These are phyloP conservation scores for Oncorhynchus kisutch DNA, from an alignment of 2,113 vertebrate species.

Conservation along the genomic window DNA sequence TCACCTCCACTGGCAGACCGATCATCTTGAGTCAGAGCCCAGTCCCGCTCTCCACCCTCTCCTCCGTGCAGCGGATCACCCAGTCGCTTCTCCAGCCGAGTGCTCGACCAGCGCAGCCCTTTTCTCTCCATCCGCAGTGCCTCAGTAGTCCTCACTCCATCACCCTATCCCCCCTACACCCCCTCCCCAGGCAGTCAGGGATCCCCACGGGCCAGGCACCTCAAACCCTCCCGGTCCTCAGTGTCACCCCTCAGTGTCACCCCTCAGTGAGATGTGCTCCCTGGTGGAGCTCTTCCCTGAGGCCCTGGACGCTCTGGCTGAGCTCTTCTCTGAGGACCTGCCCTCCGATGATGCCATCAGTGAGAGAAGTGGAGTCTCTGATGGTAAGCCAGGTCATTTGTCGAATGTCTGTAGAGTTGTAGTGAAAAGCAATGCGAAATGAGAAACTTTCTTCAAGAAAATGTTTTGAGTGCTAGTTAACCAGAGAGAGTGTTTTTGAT, in stretches of 20 bases:
- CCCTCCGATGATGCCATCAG: slow-evolving; percentile 48
- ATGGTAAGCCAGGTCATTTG: slow-evolving; percentile 53
- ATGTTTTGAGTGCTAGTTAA: no score
- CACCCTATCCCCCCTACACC: background rate
- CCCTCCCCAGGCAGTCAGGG: background rate
- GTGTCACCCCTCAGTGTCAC: slow-evolving; percentile 35
- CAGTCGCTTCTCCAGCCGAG: slow-evolving; percentile 37
- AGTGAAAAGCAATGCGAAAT: no score
- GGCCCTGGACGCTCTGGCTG: no score
- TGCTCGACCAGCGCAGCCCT: slow-evolving; percentile 40
- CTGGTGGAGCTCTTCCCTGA: slow-evolving; percentile 57
- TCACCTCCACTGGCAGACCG: slow-evolving; percentile 11
- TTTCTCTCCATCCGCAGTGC: background rate
- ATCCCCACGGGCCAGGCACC: background rate
- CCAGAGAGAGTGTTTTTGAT: no score
- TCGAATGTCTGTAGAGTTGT: no score
- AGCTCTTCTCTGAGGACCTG: slow-evolving; percentile 58
- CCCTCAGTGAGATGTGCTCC: slow-evolving; percentile 66
- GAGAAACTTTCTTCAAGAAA: no score
- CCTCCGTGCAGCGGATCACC: slow-evolving; percentile 28
- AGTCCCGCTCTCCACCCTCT: slow-evolving; percentile 11
- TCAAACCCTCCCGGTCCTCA: slow-evolving; percentile 42
- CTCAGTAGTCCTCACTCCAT: background rate
- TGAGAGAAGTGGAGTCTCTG: slow-evolving; percentile 55
- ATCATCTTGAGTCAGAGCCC: background rate